Conservation (phyloP, 64 coral and sea anemone genomes). For the Actinia equina region DNA sequence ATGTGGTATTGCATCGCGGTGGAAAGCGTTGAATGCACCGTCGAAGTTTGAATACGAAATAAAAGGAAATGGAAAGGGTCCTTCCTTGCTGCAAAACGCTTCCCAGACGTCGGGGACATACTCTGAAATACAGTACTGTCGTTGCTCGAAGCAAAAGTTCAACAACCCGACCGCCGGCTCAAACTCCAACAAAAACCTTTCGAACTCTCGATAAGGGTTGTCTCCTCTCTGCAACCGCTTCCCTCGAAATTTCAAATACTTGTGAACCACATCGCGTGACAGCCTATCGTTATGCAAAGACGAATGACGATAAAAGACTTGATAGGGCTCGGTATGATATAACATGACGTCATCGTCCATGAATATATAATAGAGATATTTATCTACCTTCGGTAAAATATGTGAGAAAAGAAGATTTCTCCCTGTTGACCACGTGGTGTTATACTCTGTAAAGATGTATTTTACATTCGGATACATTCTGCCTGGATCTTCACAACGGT, state of each 20-base stretch:
- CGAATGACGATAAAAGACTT: constrained; percentile 6
- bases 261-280: constrained; percentile 9
- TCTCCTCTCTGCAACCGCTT: constrained; percentile 18
- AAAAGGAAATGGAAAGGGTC: constrained; percentile 18
- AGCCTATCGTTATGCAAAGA: background rate
- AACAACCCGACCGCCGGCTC: constrained; percentile 37
- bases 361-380: constrained; percentile 55
- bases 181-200: constrained; percentile 45
- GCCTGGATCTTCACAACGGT: background rate
- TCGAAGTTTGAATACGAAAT: constrained; percentile 46
- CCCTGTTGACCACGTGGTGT: constrained; percentile 51
- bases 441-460: constrained; percentile 17
- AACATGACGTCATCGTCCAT: constrained; percentile 53
- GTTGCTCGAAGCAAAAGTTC: constrained; percentile 32
- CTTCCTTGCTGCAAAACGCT: constrained; percentile 11
- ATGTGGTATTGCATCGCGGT: constrained; percentile 30
- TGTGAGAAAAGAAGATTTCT: constrained; percentile 38
- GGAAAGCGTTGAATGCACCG: constrained; percentile 46
- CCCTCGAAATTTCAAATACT: constrained; percentile 13
- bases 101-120: constrained; percentile 27
- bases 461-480: constrained; percentile 29
- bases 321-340: constrained; percentile 43
- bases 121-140: constrained; percentile 31
- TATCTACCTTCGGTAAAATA: background rate
- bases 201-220: constrained; percentile 47